Percentiles rank a stretch among this genome's conserved stretches.
phyloP scores from a whole-genome alignment of 2,797 vertebrate species.

The Hapalemur alaotrensis region DNA sequence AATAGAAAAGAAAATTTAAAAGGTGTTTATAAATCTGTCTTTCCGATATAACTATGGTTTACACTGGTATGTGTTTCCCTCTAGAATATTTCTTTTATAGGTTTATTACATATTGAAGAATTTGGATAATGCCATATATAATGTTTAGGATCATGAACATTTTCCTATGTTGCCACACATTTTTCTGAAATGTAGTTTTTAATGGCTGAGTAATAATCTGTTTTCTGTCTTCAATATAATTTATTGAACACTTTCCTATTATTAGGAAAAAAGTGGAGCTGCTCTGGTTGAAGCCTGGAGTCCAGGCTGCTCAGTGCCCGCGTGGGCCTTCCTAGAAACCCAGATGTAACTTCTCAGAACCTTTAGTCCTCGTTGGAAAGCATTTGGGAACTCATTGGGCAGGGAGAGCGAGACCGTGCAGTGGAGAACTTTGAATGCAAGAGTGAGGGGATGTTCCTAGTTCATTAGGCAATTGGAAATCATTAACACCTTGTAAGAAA shows the following conservation, averaged over 20 bases:
- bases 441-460: background rate
- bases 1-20: background rate
- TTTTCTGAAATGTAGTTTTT: conserved; percentile 6
- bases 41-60: background rate
- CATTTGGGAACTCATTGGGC: background rate
- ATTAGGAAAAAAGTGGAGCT: background rate
- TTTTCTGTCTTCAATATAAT: background rate
- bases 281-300: background rate
- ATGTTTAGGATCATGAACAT: background rate
- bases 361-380: background rate
- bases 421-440: background rate
- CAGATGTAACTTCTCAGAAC: background rate
- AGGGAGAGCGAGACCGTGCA: background rate
- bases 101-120: background rate
- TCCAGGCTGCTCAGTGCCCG: background rate
- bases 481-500: background rate
- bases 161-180: background rate
- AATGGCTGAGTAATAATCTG: background rate
- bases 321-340: background rate
- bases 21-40: background rate
- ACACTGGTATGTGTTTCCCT: background rate
- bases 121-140: background rate
- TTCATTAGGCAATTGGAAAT: background rate
- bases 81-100: background rate
- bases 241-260: background rate